Base-by-base conservation (phyloP, 2,888 invertebrate genomes). In the Diarsia rubi region DNA sequence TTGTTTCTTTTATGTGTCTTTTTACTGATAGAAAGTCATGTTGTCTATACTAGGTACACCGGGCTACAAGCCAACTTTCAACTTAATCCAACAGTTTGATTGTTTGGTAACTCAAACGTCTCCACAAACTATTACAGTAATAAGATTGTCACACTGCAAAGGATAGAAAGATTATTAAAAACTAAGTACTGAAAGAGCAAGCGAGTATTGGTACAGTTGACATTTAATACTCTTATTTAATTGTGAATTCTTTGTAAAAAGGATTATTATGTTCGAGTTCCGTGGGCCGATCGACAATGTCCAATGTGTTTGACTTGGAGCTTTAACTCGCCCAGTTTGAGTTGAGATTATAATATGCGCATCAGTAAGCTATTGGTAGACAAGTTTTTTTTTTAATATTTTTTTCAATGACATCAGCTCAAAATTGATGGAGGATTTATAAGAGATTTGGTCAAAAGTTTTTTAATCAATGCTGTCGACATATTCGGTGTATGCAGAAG, bases 271-370 rank as follows among this genome's bases (percentile, higher is more conserved):
- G 79, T 81, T 76, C 65, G 76, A 76, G 75, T 74, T 68, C 69
- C 70, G 63, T 57, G 63, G 65, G 21, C 74, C 75, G 75, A 47
- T 69, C 79, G 63, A 76, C 86, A 78, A 81, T 80, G 88, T 89
- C 82, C 87, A 74, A 27, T 19, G 42, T 73, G 92, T 92, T 91
- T 91, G 86, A 91, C 85, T 92, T 91, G 14, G 64, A 84, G 89
- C 90, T 92, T 59, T 27, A 59, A 59, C 59, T 75, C 54, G 62
- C n/a, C 12, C 76, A 76, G 91, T 90, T 91, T 91, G 89, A 84
- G 76, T 89, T 87, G 78, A 78, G 88, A 84, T 91, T 91, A 88
- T 57, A 54, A 54, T 64, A 79, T 78, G 59, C 64, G 74, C 80
- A 82, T 82, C 78, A 76, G 72, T 66, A 68, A 74, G 70, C 69